A percentile compares a stretch with the other conserved stretches of the same genome.
These are phyloP conservation scores for Morinoia aosen DNA, from an alignment of 2,888 invertebrate species.

Conservation along the genomic window DNA sequence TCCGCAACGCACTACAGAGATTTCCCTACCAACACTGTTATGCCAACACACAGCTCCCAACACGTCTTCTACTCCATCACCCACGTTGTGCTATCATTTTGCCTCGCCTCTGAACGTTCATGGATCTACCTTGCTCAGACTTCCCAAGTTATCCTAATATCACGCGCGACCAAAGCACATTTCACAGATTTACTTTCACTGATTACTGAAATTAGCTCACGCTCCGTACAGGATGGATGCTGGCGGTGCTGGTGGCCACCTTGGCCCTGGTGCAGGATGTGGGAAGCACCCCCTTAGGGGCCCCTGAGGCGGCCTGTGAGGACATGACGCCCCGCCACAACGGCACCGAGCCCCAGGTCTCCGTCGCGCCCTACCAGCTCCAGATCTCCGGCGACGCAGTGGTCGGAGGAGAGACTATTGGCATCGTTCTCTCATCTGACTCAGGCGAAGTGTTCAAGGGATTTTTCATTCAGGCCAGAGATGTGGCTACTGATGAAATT, in stretches of 20 bases:
- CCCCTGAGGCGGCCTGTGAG: slow-evolving; percentile 24
- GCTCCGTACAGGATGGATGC: too few relatives aligned
- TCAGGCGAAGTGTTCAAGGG: slow-evolving; percentile 56
- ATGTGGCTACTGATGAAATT: slow-evolving; percentile 26
- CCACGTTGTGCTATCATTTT: too few relatives aligned
- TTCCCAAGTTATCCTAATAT: too few relatives aligned
- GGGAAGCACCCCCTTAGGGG: background rate
- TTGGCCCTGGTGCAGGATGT: background rate
- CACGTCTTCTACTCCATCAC: too few relatives aligned
- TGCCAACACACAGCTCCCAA: too few relatives aligned
- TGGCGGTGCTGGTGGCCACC: background rate
- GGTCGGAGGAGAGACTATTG: background rate
- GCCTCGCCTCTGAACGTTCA: too few relatives aligned
- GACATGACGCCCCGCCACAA: slow-evolving; percentile 15
- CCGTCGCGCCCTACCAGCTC: slow-evolving; percentile 36
- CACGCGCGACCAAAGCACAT: too few relatives aligned
- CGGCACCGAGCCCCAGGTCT: slow-evolving; percentile 1
- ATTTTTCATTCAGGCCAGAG: slow-evolving; percentile 59
- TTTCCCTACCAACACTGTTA: too few relatives aligned
- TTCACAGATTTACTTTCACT: too few relatives aligned
- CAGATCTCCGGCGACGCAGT: background rate
- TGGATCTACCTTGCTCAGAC: too few relatives aligned
- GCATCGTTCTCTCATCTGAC: background rate
- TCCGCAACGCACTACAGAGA: too few relatives aligned
- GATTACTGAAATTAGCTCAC: too few relatives aligned